Conservation (phyloP, 2,888 invertebrate genomes). For the Dascillus cervinus region DNA sequence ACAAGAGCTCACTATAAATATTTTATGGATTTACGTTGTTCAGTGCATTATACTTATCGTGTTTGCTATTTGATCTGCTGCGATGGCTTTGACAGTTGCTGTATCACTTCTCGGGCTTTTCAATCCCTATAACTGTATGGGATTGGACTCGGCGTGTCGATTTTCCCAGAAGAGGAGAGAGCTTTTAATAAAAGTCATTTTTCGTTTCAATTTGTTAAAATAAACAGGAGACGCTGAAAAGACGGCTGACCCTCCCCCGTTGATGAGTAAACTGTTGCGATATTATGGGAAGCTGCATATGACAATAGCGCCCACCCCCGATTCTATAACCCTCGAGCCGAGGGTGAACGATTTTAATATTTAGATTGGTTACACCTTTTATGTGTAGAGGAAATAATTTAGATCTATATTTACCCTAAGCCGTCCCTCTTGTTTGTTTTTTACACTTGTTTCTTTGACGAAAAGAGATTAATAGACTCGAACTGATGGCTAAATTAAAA, state of each 20-base stretch:
- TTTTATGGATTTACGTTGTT: slow-evolving; percentile 45
- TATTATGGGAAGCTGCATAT: slow-evolving; percentile 42
- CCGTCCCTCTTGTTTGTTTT: slow-evolving; percentile 41
- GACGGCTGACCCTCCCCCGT: slow-evolving; percentile 41
- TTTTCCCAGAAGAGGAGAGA: slow-evolving; percentile 10
- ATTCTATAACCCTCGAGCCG: slow-evolving; percentile 15
- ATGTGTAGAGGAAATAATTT: slow-evolving; percentile 44
- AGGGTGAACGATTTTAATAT: slow-evolving; percentile 38
- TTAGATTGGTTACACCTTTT: slow-evolving; percentile 46
- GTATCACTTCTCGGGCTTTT: slow-evolving; percentile 25
- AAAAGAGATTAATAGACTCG: slow-evolving; percentile 32
- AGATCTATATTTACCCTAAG: slow-evolving; percentile 37
- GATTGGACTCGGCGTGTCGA: slow-evolving; percentile 12
- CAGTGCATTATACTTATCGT: slow-evolving; percentile 44
- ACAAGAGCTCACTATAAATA: slow-evolving; percentile 39
- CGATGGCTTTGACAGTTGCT: slow-evolving; percentile 27
- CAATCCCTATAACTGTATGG: slow-evolving; percentile 11
- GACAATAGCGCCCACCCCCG: slow-evolving; percentile 31
- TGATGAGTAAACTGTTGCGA: slow-evolving; percentile 41
- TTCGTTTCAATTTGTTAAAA: slow-evolving; percentile 35
- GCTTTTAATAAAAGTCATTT: no score
- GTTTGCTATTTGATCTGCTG: slow-evolving; percentile 41
- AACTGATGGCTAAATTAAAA: slow-evolving; percentile 13
- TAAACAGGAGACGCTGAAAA: slow-evolving; percentile 36
- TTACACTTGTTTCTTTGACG: slow-evolving; percentile 43